A percentile compares a stretch with the other conserved stretches of the same genome.
These are phyloP conservation scores for Callaeas wilsoni DNA, from an alignment of 2,113 vertebrate species.

Conservation along the genomic window DNA sequence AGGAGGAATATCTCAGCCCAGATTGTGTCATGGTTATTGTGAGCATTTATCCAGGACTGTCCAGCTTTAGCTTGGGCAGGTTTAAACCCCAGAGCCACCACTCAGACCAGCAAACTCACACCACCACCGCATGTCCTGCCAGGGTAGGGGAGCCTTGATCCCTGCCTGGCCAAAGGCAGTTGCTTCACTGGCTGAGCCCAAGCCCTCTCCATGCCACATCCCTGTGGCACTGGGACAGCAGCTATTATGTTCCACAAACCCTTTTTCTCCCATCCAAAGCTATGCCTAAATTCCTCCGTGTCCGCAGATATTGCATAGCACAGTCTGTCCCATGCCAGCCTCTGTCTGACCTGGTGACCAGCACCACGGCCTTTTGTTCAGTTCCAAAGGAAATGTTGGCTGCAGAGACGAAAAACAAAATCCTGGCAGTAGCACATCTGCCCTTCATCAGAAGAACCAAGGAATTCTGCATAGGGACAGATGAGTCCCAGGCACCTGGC, in stretches of 20 bases:
- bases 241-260: background rate
- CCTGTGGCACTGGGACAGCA: background rate
- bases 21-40: background rate
- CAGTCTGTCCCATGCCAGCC: background rate
- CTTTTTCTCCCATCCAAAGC: background rate
- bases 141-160: background rate
- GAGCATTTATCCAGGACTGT: background rate
- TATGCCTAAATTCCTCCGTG: background rate
- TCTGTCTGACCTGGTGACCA: background rate
- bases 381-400: background rate
- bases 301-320: background rate
- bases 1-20: background rate
- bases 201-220: background rate
- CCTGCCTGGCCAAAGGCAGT: background rate
- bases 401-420: background rate
- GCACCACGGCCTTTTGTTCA: background rate
- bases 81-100: background rate
- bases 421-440: background rate
- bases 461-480: background rate
- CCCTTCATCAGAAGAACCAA: background rate
- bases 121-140: background rate
- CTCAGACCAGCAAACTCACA: background rate
- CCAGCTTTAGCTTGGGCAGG: background rate
- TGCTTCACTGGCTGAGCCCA: background rate
- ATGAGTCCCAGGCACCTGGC: background rate